Evolutionary conservation across 2,888 invertebrate genomes (phyloP).

Genomic region (Drosophila mimetica): DNA sequence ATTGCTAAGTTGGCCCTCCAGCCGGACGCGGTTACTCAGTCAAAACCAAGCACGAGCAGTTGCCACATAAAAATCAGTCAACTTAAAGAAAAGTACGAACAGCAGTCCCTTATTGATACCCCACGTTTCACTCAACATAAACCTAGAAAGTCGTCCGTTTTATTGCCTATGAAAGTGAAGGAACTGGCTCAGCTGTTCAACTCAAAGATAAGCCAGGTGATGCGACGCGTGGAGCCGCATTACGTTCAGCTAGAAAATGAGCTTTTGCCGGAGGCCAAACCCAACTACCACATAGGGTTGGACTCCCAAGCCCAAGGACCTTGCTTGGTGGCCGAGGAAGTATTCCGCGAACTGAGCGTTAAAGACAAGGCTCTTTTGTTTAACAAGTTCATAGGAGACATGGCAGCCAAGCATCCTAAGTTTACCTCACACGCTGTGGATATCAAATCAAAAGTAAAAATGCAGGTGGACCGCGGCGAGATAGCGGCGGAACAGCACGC

Average conservation of each 20-base stretch:
- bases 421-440: conserved; percentile 67
- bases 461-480: conserved; percentile 66
- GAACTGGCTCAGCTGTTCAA: conserved; percentile 82
- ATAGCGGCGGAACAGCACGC: conserved; percentile 72
- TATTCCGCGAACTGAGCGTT: conserved; percentile 79
- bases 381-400: conserved; percentile 79
- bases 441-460: conserved; percentile 61
- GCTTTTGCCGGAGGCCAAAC: conserved; percentile 55
- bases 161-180: conserved; percentile 71
- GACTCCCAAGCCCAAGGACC: conserved; percentile 41
- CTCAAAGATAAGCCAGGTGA: conserved; percentile 74
- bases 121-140: conserved; percentile 18
- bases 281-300: not conserved
- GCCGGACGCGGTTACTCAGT: conserved; percentile 21
- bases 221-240: conserved; percentile 53
- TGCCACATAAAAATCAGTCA: conserved; percentile 63
- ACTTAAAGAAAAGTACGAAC: conserved; percentile 76
- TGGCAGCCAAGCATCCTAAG: conserved; percentile 75
- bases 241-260: conserved; percentile 69
- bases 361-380: conserved; percentile 81
- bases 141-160: conserved; percentile 1
- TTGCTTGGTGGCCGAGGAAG: conserved; percentile 79
- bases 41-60: conserved; percentile 33
- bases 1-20: conserved; percentile 66
- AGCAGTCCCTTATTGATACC: conserved; percentile 16